These are phyloP conservation scores for Perithous albicinctus DNA, from an alignment of 2,888 invertebrate species.

Conservation along the genomic window DNA sequence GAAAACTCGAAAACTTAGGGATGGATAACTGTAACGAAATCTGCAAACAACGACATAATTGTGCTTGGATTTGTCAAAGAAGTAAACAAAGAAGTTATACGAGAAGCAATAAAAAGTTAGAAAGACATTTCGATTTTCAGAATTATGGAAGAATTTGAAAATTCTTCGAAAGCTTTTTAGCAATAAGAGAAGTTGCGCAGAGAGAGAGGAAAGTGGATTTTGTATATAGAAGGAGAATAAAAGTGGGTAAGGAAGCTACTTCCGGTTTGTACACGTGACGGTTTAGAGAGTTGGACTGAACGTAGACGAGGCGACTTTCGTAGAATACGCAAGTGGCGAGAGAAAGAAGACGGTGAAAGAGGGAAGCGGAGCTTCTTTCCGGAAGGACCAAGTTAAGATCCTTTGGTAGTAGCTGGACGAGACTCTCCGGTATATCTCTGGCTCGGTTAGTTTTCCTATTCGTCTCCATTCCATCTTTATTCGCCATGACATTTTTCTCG, in stretches of 20 bases:
- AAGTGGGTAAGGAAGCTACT: slow-evolving; percentile 34
- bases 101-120: background rate
- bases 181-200: slow-evolving; percentile 14
- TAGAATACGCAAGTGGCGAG: slow-evolving; percentile 45
- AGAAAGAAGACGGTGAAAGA: slow-evolving; percentile 7
- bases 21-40: too few species aligned
- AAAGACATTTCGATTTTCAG: background rate
- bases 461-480: background rate
- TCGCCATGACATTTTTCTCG: background rate
- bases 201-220: slow-evolving; percentile 1
- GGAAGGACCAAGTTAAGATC: slow-evolving; percentile 14
- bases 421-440: slow-evolving; percentile 6
- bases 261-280: slow-evolving; percentile 32
- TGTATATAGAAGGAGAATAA: slow-evolving; percentile 21
- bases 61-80: background rate
- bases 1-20: too few species aligned
- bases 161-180: background rate
- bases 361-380: slow-evolving; percentile 17
- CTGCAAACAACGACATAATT: too few species aligned
- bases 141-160: background rate
- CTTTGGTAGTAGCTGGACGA: background rate
- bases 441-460: background rate
- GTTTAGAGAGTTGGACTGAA: slow-evolving; percentile 16
- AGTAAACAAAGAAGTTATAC: background rate
- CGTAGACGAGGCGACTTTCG: slow-evolving; percentile 23